These are phyloP conservation scores for Thymelicus lineola DNA, from an alignment of 2,888 invertebrate genomes.

Conservation along the genomic window DNA sequence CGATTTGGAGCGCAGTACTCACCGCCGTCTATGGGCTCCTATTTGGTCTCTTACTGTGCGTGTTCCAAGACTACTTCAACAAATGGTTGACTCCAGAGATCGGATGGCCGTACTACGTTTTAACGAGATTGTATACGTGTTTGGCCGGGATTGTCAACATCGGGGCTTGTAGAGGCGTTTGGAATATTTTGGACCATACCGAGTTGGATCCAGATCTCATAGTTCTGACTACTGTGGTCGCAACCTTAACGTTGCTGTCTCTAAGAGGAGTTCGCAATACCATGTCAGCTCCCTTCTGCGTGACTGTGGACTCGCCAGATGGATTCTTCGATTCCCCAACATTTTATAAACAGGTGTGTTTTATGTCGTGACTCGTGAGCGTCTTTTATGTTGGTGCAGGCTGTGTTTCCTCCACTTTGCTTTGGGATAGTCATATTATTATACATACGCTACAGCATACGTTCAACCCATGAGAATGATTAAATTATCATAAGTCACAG, in stretches of 20 bases:
- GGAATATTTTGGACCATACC: constrained; percentile 87
- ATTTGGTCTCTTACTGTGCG: constrained; percentile 87
- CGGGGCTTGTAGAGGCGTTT: constrained; percentile 92
- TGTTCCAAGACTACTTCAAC: constrained; percentile 84
- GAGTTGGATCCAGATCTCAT: constrained; percentile 75
- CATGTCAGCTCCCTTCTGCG: constrained; percentile 89
- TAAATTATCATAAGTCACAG: neutral
- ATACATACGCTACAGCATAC: neutral
- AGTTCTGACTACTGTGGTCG: constrained; percentile 81
- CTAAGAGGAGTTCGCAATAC: constrained; percentile 89
- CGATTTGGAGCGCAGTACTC: constrained; percentile 82
- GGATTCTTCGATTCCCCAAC: constrained; percentile 91
- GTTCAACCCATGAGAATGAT: no score
- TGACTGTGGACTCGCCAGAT: constrained; percentile 87
- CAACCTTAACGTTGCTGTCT: constrained; percentile 85
- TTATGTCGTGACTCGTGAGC: neutral
- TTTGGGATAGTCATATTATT: neutral
- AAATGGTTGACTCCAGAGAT: constrained; percentile 85
- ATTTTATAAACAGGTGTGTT: constrained; percentile 88
- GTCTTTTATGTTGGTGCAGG: constrained; percentile 4
- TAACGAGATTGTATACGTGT: constrained; percentile 88
- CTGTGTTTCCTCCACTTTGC: neutral
- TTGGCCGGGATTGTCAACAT: constrained; percentile 90
- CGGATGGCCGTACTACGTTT: constrained; percentile 86
- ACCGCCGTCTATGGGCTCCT: constrained; percentile 87